phyloP scores from a whole-genome alignment of 2,888 invertebrate species.

The Chloroclysta siterata region DNA sequence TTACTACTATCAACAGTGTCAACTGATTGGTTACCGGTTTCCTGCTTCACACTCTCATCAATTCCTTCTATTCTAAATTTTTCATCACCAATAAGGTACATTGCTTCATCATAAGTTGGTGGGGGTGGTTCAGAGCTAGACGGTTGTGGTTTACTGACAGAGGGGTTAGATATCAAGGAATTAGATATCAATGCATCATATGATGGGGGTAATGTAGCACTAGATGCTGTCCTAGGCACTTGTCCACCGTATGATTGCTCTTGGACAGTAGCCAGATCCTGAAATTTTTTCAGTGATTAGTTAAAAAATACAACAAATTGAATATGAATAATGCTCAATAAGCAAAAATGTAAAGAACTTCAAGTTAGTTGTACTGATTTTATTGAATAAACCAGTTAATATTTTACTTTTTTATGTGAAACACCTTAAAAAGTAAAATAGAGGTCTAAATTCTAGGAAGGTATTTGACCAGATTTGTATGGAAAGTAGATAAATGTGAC shows the following conservation, averaged over 20 bases:
- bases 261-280: slow-evolving; percentile 85
- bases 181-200: slow-evolving; percentile 86
- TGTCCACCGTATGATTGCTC: slow-evolving; percentile 82
- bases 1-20: slow-evolving; percentile 66
- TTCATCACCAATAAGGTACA: slow-evolving; percentile 81
- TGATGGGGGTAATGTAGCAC: slow-evolving; percentile 85
- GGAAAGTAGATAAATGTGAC: slow-evolving; percentile 42
- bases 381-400: too few species aligned
- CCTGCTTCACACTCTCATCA: slow-evolving; percentile 70
- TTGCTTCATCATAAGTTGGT: slow-evolving; percentile 87
- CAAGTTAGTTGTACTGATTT: too few species aligned
- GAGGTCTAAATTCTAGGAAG: too few species aligned
- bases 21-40: slow-evolving; percentile 65
- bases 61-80: slow-evolving; percentile 64
- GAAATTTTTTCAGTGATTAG: slow-evolving; percentile 30
- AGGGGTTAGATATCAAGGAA: slow-evolving; percentile 77
- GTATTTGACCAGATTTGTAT: neutral
- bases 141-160: slow-evolving; percentile 72
- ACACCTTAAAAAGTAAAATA: too few species aligned
- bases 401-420: too few species aligned
- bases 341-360: too few species aligned
- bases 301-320: neutral
- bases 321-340: too few species aligned
- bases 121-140: slow-evolving; percentile 85
- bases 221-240: slow-evolving; percentile 83